These are phyloP conservation scores for Linnaemya tessellans DNA, from an alignment of 2,888 invertebrate genomes.

Conservation along the genomic window DNA sequence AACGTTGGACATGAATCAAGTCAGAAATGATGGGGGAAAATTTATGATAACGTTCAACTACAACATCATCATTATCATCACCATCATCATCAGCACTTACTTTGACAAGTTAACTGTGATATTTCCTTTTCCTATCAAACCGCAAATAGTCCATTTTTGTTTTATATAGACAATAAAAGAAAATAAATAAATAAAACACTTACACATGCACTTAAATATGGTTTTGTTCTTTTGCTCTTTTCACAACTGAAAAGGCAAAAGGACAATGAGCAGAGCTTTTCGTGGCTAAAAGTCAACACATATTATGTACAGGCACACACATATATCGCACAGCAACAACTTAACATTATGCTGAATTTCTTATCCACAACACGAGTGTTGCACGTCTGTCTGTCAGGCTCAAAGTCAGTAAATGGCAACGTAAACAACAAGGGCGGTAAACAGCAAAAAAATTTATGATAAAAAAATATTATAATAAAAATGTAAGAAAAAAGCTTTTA, in stretches of 20 bases:
- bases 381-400: neutral
- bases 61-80: neutral
- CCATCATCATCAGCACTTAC: neutral
- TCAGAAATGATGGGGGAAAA: neutral
- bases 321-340: neutral
- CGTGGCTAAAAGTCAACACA: neutral
- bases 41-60: neutral
- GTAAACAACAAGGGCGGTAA: neutral
- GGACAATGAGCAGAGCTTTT: neutral
- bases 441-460: neutral
- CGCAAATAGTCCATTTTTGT: neutral
- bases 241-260: neutral
- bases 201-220: neutral
- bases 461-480: neutral
- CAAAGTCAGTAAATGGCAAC: neutral
- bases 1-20: neutral
- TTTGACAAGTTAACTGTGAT: slow-evolving; percentile 5
- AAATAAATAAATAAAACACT: neutral
- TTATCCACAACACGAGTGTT: neutral
- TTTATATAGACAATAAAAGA: neutral
- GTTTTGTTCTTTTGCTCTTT: neutral
- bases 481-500: neutral
- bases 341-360: neutral
- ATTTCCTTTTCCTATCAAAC: neutral
- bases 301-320: neutral